Percentiles rank a stretch among this genome's conserved stretches.
phyloP scores from a whole-genome alignment of 2,888 invertebrate genomes.

The Sussaba pulchella region DNA sequence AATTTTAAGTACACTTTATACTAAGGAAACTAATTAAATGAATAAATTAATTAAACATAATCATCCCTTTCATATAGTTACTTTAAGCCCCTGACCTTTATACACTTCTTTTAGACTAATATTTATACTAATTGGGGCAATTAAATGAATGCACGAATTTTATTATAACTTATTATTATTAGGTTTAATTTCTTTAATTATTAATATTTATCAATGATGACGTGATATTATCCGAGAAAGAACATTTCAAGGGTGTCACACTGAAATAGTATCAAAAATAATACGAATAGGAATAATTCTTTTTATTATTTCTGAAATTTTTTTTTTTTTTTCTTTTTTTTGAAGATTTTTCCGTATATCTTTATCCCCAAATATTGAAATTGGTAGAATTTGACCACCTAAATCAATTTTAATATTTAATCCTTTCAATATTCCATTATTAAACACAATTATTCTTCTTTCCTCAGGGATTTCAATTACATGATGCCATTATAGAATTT shows the following conservation, averaged over 20 bases:
- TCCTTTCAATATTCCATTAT: slow-evolving; percentile 89
- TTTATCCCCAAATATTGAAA: slow-evolving; percentile 86
- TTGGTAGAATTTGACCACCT: slow-evolving; percentile 89
- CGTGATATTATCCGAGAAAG: slow-evolving; percentile 89
- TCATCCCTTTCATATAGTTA: slow-evolving; percentile 87
- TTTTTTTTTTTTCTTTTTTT: slow-evolving; percentile 88
- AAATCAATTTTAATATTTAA: slow-evolving; percentile 87
- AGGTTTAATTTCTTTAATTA: slow-evolving; percentile 85
- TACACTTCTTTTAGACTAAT: slow-evolving; percentile 86
- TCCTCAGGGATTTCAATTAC: slow-evolving; percentile 90
- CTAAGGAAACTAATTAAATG: slow-evolving; percentile 88
- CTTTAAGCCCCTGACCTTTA: slow-evolving; percentile 88
- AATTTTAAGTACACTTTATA: slow-evolving; percentile 88
- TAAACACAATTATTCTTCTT: slow-evolving; percentile 91
- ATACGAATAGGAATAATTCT: slow-evolving; percentile 89
- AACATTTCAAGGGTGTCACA: slow-evolving; percentile 88
- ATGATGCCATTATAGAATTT: slow-evolving; percentile 86
- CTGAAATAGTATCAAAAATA: slow-evolving; percentile 86
- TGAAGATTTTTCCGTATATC: slow-evolving; percentile 85
- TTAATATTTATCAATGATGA: slow-evolving; percentile 88
- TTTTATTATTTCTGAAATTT: slow-evolving; percentile 75
- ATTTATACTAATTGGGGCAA: slow-evolving; percentile 86
- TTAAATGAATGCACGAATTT: slow-evolving; percentile 86
- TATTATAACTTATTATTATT: slow-evolving; percentile 85
- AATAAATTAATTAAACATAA: slow-evolving; percentile 59